Evolutionary conservation across 2,113 vertebrate genomes (phyloP).

Genomic region (Antechinus stuartii): DNA sequence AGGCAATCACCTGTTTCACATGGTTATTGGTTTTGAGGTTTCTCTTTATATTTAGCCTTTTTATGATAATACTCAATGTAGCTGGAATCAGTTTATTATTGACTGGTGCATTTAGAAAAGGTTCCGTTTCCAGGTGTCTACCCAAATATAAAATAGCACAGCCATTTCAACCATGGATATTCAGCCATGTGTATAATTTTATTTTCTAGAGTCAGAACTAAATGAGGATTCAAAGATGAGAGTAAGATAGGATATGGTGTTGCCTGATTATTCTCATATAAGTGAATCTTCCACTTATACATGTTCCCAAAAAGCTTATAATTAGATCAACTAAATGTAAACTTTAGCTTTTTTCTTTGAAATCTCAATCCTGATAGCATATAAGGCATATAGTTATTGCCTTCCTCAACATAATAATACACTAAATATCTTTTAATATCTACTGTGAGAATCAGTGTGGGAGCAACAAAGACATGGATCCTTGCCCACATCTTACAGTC

Average conservation of each 20-base stretch:
- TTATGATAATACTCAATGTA: not conserved
- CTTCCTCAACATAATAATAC: not conserved
- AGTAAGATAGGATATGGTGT: not conserved
- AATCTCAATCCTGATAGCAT: not conserved
- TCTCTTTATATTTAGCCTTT: not conserved
- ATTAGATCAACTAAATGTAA: not conserved
- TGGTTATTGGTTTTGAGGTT: not conserved
- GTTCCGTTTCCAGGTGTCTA: not conserved
- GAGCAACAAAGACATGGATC: not conserved
- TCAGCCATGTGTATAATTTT: not conserved
- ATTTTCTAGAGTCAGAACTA: not conserved
- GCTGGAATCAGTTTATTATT: not conserved
- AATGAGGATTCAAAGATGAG: not conserved
- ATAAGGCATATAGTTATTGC: not conserved
- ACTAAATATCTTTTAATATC: not conserved
- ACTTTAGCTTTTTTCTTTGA: not conserved
- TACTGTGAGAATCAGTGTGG: not conserved
- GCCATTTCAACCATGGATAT: not conserved
- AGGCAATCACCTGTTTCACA: not conserved
- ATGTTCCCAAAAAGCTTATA: not conserved
- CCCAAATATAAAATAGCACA: not conserved
- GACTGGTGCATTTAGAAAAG: not conserved
- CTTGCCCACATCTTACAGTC: not conserved
- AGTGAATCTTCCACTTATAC: not conserved
- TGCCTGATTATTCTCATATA: not conserved